phyloP scores from a whole-genome alignment of 2,113 vertebrate genomes.

The Tragelaphus imberbis region DNA sequence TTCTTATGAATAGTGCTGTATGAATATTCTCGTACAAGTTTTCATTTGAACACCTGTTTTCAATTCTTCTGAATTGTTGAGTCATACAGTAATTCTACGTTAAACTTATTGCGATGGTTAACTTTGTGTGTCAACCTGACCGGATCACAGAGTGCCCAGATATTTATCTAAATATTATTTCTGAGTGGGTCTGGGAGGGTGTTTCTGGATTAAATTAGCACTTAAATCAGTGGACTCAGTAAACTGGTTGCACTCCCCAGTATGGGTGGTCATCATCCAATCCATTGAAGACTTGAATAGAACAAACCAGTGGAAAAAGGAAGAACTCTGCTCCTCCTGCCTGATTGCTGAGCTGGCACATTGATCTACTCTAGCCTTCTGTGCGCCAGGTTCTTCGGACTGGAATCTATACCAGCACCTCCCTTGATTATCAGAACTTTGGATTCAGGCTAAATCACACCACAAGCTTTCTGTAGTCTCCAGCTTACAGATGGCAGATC shows the following conservation, averaged over 20 bases:
- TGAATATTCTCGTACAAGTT: neutral
- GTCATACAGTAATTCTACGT: neutral
- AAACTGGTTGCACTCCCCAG: neutral
- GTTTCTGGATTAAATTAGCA: neutral
- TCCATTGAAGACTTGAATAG: neutral
- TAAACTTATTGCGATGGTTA: neutral
- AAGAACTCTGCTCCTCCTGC: neutral
- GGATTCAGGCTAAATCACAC: neutral
- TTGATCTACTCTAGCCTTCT: neutral
- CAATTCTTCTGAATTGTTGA: neutral
- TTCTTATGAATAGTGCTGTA: neutral
- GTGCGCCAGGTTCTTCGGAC: neutral
- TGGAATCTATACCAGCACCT: neutral
- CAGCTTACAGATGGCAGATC: neutral
- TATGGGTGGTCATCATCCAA: neutral
- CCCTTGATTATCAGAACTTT: neutral
- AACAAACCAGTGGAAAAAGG: neutral
- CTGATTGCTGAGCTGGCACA: neutral
- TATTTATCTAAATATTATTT: neutral
- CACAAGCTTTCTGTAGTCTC: neutral
- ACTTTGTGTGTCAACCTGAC: neutral
- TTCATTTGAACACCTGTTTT: constrained; percentile 6
- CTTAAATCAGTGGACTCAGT: neutral
- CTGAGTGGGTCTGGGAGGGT: neutral
- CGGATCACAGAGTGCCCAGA: neutral